Evolutionary conservation across 2,888 invertebrate genomes (phyloP).

Genomic region (Amphipoea lucens): DNA sequence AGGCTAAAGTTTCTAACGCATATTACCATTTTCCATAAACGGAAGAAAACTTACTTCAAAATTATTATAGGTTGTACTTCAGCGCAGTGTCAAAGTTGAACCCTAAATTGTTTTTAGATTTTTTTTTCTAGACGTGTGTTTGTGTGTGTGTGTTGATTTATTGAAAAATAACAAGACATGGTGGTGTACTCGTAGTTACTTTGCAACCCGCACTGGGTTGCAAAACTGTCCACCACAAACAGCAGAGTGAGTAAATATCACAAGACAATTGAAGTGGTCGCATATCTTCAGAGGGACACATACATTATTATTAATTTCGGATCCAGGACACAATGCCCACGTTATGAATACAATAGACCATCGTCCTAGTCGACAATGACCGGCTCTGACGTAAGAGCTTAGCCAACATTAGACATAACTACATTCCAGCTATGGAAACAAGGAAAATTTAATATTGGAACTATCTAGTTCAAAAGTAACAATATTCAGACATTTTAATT

Average conservation of each 20-base stretch:
- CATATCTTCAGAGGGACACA: conserved; percentile 11
- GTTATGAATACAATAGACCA: conserved; percentile 67
- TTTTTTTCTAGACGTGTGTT: neutral
- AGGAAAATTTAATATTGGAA: conserved; percentile 7
- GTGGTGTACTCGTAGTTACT: neutral
- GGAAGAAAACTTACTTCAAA: neutral
- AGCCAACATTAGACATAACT: conserved; percentile 36
- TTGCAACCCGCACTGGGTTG: no score
- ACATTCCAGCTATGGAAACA: conserved; percentile 29
- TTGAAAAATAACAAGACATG: neutral
- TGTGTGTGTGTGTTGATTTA: neutral
- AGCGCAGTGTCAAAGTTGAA: neutral
- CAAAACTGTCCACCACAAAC: neutral
- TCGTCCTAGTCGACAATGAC: conserved; percentile 49
- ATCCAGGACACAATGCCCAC: conserved; percentile 58
- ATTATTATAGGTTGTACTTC: neutral
- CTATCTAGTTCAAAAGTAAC: neutral
- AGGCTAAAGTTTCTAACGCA: neutral
- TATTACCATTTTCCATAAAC: no score
- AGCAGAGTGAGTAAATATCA: neutral
- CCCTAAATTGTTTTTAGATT: neutral
- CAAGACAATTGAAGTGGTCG: conserved; percentile 13
- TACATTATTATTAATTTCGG: conserved; percentile 52
- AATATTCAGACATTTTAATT: neutral
- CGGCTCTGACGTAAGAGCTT: conserved; percentile 45